phyloP scores from a whole-genome alignment of 2,888 invertebrate genomes.

The Kuschelorhynchus macadamiae region DNA sequence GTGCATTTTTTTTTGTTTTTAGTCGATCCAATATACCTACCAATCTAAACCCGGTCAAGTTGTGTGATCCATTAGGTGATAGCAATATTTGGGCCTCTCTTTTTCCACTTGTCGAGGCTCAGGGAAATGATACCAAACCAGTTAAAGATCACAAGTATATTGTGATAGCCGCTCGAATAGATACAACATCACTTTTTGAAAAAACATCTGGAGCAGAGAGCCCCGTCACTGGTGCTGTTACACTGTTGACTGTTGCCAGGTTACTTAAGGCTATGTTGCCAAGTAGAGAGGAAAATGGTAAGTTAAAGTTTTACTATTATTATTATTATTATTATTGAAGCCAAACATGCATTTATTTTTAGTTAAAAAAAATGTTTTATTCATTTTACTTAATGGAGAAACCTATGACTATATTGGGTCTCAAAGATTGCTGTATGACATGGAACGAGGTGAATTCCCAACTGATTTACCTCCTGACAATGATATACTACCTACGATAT shows the following conservation, averaged over 20 bases:
- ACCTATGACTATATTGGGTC: constrained; percentile 98
- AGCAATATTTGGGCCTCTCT: constrained; percentile 81
- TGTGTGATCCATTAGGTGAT: constrained; percentile 86
- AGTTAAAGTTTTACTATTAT: constrained; percentile 4
- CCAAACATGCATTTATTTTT: constrained; percentile 4
- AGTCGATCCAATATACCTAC: constrained; percentile 68
- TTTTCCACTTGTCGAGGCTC: constrained; percentile 68
- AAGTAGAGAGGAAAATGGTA: constrained; percentile 24
- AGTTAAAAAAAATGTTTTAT: constrained; percentile 81
- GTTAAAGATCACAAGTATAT: constrained; percentile 74
- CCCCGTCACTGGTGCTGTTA: constrained; percentile 83
- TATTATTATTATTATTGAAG: no score
- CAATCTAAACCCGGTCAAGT: constrained; percentile 73
- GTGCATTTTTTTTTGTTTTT: no score
- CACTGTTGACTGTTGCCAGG: constrained; percentile 81
- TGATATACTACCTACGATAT: constrained; percentile 58
- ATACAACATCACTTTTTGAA: constrained; percentile 90
- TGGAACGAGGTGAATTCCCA: constrained; percentile 80
- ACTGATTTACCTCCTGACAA: constrained; percentile 64
- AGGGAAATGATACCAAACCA: constrained; percentile 53
- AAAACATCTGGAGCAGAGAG: constrained; percentile 83
- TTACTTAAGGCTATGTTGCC: constrained; percentile 76
- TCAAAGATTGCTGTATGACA: constrained; percentile 89
- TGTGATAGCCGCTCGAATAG: constrained; percentile 86
- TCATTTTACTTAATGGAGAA: constrained; percentile 92